Conservation (phyloP, 2,797 vertebrate species). For the Myiothlypis chrysogaster region DNA sequence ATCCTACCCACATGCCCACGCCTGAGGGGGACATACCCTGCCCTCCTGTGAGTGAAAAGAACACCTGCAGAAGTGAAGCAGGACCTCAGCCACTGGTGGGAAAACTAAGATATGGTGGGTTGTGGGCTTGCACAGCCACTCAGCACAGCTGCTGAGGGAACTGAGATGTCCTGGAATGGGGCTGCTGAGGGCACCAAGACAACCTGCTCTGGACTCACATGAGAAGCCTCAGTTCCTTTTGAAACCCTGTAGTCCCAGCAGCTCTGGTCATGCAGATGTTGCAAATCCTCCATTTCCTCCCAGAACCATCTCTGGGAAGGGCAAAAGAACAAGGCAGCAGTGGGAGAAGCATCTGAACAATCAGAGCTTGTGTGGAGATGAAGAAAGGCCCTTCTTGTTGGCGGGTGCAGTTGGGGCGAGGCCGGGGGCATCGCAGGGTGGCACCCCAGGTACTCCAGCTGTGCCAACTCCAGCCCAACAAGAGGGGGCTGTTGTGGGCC, state of each 20-base stretch:
- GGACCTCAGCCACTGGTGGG: not conserved
- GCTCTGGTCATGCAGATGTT: not conserved
- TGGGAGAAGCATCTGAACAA: conserved; percentile 19
- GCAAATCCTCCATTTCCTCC: not conserved
- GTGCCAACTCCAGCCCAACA: conserved; percentile 31
- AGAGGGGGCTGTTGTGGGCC: conserved; percentile 43
- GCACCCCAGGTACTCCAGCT: conserved; percentile 58
- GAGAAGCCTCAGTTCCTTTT: not conserved
- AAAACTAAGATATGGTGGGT: not conserved
- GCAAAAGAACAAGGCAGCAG: conserved; percentile 10
- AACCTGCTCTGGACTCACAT: not conserved
- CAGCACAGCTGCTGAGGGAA: not conserved
- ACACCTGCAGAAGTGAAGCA: not conserved
- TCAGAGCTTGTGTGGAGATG: conserved; percentile 22
- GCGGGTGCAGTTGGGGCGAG: not conserved
- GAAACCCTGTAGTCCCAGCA: not conserved
- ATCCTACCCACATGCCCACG: not conserved
- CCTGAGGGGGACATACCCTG: not conserved
- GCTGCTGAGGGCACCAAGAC: not conserved
- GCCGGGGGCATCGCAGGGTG: conserved; percentile 8
- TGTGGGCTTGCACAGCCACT: not conserved
- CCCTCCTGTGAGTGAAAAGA: not conserved
- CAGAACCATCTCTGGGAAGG: not conserved
- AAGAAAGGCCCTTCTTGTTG: conserved; percentile 65
- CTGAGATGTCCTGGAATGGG: not conserved